Conservation (phyloP, 2,113 vertebrate species). For the Macrotis lagotis region DNA sequence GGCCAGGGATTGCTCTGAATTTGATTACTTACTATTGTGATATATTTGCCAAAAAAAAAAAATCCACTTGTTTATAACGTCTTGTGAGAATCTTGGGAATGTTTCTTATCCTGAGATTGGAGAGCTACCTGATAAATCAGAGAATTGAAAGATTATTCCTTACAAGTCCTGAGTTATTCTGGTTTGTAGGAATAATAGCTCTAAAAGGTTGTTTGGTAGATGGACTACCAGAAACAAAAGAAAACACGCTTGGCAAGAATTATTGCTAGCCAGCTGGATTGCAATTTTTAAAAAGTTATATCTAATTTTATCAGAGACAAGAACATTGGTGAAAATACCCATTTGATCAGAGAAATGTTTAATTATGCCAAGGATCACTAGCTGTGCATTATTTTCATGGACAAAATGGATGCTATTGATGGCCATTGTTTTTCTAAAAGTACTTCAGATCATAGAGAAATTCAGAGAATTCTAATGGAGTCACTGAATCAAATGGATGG, state of each 20-base stretch:
- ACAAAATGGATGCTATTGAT: constrained; percentile 94
- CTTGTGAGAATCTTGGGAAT: constrained; percentile 91
- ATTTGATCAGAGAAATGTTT: constrained; percentile 95
- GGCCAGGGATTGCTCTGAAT: constrained; percentile 93
- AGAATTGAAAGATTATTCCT: constrained; percentile 89
- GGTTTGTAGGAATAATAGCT: constrained; percentile 92
- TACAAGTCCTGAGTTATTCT: constrained; percentile 93
- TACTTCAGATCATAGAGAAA: constrained; percentile 92
- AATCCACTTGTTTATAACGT: constrained; percentile 93
- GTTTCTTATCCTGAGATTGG: constrained; percentile 94
- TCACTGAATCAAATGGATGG: constrained; percentile 95
- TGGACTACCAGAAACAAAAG: constrained; percentile 91
- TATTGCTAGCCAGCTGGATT: constrained; percentile 93
- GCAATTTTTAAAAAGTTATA: constrained; percentile 94
- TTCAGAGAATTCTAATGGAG: constrained; percentile 96
- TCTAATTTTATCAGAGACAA: constrained; percentile 95
- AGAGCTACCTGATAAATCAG: constrained; percentile 91
- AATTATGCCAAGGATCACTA: constrained; percentile 95
- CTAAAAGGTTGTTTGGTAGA: constrained; percentile 93
- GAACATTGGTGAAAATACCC: constrained; percentile 92
- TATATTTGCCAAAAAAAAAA: constrained; percentile 88
- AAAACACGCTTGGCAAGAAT: constrained; percentile 93
- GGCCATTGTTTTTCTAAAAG: constrained; percentile 93
- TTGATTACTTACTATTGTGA: constrained; percentile 87
- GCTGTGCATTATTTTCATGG: constrained; percentile 95